Base-by-base conservation (phyloP, 2,113 vertebrate species). In the Syngnathus floridae region DNA sequence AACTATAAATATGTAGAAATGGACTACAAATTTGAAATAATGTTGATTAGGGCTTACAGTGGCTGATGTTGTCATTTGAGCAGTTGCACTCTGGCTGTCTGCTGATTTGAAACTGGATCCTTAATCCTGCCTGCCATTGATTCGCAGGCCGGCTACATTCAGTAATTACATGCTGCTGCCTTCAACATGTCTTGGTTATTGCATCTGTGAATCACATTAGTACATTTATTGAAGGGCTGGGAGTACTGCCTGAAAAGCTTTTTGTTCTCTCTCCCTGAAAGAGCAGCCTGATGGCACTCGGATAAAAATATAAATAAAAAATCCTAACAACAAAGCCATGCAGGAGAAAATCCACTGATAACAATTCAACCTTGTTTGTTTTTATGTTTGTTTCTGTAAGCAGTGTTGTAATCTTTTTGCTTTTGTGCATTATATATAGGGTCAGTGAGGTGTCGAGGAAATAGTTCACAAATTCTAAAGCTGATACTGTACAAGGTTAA, bases 1-100 rank as follows among this genome's bases (percentile, higher is more conserved):
- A 89, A 87, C 87, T 86, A 86, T 88, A 86, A 87, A 90, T 88
- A 87, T 88, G 84, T 84, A 87, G 83, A 86, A 89, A 90, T 90
- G 86, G 89, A 88, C 89, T 88, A 77, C 71, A 84, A 82, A 89
- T 87, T 82, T 86, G 79, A 82, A 87, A 74, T 88, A 76, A 88
- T 81, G 80, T 84, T 83, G 75, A 87, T 88, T 75, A 83, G 77
- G 74, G 71, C 76, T 76, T 76, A 74, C 69, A 72, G 72, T 81
- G 70, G 80, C 72, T 78, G 74, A 73, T 86, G 84, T 71, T 89
- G 86, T 88, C 87, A 89, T 90, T 75, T 56, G 86, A 90, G 88
- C 75, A 86, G 84, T 74, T 80, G 83, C 80, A 85, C 86, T 89
- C 73, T 86, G 80, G 73, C 82, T 70, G 73, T 75, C 79, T 76